Conservation (phyloP, 2,888 invertebrate genomes). For the Ophion obscuratus region DNA sequence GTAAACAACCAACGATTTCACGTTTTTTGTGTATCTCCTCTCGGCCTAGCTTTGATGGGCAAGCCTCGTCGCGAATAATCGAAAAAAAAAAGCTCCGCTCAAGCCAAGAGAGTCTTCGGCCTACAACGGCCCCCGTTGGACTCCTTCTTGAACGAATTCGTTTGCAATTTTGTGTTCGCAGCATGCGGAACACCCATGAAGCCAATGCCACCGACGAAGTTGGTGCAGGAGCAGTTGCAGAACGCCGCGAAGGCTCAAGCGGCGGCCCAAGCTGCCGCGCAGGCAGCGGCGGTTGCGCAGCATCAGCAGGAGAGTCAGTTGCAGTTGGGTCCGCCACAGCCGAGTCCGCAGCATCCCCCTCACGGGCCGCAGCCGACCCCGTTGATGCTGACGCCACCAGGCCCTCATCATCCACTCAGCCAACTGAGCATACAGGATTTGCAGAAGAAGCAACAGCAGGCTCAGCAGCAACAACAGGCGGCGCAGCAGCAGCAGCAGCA, state of each 20-base stretch:
- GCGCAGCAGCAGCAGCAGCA: constrained; percentile 86
- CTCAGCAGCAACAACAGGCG: constrained; percentile 85
- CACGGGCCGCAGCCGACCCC: constrained; percentile 85
- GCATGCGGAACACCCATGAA: constrained; percentile 87
- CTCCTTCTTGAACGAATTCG: constrained; percentile 26
- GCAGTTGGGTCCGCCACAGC: constrained; percentile 82
- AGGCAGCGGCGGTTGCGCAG: constrained; percentile 74
- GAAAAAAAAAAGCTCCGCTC: background rate
- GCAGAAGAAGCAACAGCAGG: constrained; percentile 86
- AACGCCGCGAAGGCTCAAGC: constrained; percentile 83
- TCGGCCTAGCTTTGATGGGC: too few species aligned
- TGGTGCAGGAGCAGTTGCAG: constrained; percentile 86
- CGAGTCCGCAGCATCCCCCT: constrained; percentile 79
- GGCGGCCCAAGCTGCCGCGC: constrained; percentile 81
- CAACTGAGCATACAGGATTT: constrained; percentile 88
- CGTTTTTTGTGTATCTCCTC: background rate
- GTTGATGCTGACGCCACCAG: constrained; percentile 91
- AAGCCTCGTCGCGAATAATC: too few species aligned
- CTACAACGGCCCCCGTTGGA: constrained; percentile 41
- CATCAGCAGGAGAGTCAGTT: constrained; percentile 82
- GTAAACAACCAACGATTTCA: background rate
- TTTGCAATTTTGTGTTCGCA: constrained; percentile 70
- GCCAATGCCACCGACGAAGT: constrained; percentile 92
- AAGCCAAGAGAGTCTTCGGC: constrained; percentile 66
- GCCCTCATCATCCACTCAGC: constrained; percentile 90